Evolutionary conservation across 2,888 invertebrate species (phyloP), one percentile per base, ranked within the genome.

Genomic region (Stenoptilia bipunctidactyla): DNA sequence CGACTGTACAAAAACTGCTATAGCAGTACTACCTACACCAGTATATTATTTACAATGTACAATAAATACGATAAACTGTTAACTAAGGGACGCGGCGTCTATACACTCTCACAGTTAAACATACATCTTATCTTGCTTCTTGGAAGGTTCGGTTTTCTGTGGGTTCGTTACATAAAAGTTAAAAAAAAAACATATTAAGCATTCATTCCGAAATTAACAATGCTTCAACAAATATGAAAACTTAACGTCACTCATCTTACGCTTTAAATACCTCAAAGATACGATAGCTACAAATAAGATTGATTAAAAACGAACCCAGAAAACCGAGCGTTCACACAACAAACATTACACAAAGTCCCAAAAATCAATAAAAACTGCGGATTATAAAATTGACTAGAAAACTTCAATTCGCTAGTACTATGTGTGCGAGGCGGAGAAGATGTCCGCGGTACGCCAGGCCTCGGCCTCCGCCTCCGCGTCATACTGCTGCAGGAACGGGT

Each of bases 401-500:
- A 75, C 73, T 66, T 79, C 74, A 77, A 76, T 77, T 74, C 73
- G 65, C 74, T 74, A 70, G 68, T 68, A 72, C 77, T 80, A 79
- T 63, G 80, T 70, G 74, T 74, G 79, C 69, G 82, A 68, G 49
- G 75, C 62, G 55, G 74, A 80, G 67, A 83, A 83, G 52, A 83
- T 80, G 56, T 83, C 76, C 37, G 74, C 60, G 50, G 79, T 65
- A 47, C 73, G 75, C 83, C 83, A 83, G 49, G 77, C 75, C 58
- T 83, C 79, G 48, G 82, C 79, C 53, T 83, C 83, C 48, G 68
- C 76, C 56, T 85, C 79, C 43, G 73, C 77, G 60, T 85, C 76
- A 65, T 85, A 83, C 60, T 83, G 77, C 67, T 85, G 85, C 55
- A 89, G 68, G 67, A 88, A 88, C 41, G 88, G 88, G 68, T 88